phyloP scores from a whole-genome alignment of 2,113 vertebrate genomes.

The Lathamus discolor region DNA sequence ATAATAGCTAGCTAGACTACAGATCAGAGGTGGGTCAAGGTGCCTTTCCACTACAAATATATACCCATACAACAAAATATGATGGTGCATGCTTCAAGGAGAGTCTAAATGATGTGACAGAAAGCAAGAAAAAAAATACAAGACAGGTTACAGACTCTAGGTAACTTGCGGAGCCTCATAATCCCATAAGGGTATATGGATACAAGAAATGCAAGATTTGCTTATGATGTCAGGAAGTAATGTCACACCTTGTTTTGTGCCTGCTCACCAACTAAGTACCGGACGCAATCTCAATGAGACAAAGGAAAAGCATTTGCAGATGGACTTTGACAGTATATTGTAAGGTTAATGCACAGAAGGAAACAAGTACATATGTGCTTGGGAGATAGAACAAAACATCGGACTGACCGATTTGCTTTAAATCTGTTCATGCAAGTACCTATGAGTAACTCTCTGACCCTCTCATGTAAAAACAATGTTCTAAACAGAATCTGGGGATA shows the following conservation, averaged over 20 bases:
- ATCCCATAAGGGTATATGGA: not conserved
- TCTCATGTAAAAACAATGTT: not conserved
- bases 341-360: not conserved
- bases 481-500: not conserved
- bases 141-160: not conserved
- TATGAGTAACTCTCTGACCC: not conserved
- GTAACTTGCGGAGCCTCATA: not conserved
- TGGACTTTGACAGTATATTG: not conserved
- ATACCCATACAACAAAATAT: not conserved
- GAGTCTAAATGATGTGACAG: not conserved
- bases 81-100: not conserved
- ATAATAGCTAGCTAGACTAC: not conserved
- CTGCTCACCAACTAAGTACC: not conserved
- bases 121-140: not conserved
- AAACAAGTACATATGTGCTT: rapidly evolving
- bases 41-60: not conserved
- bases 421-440: not conserved
- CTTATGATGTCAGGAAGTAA: not conserved
- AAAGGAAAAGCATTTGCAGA: not conserved
- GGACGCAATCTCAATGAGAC: not conserved
- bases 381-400: not conserved
- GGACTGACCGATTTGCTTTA: not conserved
- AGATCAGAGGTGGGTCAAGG: not conserved
- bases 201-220: not conserved
- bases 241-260: not conserved